Evolutionary conservation across 2,888 invertebrate species (phyloP).

Genomic region (Dryadula phaetusa): DNA sequence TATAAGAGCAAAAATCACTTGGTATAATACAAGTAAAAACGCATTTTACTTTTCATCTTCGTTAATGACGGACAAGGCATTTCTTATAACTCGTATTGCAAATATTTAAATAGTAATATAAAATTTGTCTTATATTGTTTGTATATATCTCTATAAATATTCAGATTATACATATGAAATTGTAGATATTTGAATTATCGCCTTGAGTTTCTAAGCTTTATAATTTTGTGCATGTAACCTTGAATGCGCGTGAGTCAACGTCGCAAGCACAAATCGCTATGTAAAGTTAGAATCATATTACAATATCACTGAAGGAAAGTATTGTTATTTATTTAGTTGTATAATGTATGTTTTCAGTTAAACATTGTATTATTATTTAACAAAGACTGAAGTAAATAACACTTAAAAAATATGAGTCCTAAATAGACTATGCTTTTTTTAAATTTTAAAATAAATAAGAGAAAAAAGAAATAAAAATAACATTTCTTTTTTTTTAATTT

Average conservation of each 20-base stretch:
- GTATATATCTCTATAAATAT: background rate
- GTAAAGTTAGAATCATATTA: conserved; percentile 49
- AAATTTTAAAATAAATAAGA: background rate
- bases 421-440: background rate
- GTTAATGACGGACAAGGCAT: background rate
- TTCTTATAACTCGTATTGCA: background rate
- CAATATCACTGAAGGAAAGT: conserved; percentile 48
- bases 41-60: background rate
- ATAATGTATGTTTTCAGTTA: background rate
- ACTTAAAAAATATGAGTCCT: background rate
- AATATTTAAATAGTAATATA: background rate
- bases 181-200: conserved; percentile 47
- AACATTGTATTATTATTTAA: background rate
- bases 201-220: conserved; percentile 53
- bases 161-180: conserved; percentile 34
- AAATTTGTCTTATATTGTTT: background rate
- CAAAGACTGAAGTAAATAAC: background rate
- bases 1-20: conserved; percentile 17
- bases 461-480: background rate
- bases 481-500: background rate
- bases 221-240: conserved; percentile 55
- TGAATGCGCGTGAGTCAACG: conserved; percentile 54
- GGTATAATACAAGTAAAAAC: background rate
- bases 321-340: conserved; percentile 12
- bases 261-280: conserved; percentile 51